phyloP scores from a whole-genome alignment of 1,140 invertebrate genomes.

The Lethrus apterus region DNA sequence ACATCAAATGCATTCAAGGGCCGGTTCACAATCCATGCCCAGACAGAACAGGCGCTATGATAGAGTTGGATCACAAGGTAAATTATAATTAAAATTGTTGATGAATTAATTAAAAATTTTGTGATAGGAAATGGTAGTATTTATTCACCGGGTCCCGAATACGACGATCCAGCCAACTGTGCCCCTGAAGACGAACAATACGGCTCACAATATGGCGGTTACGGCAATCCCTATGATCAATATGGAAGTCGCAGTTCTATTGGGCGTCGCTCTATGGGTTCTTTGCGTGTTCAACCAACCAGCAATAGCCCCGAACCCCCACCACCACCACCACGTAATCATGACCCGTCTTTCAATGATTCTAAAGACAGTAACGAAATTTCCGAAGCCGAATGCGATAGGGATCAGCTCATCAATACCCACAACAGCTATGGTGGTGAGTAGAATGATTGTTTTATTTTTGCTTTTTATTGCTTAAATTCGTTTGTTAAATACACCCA shows the following conservation, averaged over 20 bases:
- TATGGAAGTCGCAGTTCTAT: conserved; percentile 76
- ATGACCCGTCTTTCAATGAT: conserved; percentile 75
- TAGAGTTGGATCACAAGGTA: conserved; percentile 40
- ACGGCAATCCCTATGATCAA: conserved; percentile 78
- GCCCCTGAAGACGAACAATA: conserved; percentile 84
- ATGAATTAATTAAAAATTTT: too few species aligned
- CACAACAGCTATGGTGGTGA: conserved; percentile 68
- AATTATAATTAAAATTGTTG: too few species aligned
- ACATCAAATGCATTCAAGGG: conserved; percentile 66
- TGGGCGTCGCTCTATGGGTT: conserved; percentile 49
- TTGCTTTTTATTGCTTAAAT: not conserved
- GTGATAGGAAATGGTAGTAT: conserved; percentile 56
- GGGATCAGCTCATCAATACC: conserved; percentile 62
- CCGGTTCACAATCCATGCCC: conserved; percentile 81
- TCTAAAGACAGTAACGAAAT: conserved; percentile 89
- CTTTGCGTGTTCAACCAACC: conserved; percentile 56
- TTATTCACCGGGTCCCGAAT: conserved; percentile 70
- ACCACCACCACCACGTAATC: conserved; percentile 68
- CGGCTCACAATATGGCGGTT: conserved; percentile 72
- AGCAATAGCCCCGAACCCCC: conserved; percentile 67
- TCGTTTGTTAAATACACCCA: not conserved
- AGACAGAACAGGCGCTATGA: conserved; percentile 38
- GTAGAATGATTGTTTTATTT: conserved; percentile 29
- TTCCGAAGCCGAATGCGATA: conserved; percentile 87
- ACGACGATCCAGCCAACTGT: conserved; percentile 86